Base-by-base conservation (phyloP, 2,113 vertebrate genomes). In the Dromas ardeola region DNA sequence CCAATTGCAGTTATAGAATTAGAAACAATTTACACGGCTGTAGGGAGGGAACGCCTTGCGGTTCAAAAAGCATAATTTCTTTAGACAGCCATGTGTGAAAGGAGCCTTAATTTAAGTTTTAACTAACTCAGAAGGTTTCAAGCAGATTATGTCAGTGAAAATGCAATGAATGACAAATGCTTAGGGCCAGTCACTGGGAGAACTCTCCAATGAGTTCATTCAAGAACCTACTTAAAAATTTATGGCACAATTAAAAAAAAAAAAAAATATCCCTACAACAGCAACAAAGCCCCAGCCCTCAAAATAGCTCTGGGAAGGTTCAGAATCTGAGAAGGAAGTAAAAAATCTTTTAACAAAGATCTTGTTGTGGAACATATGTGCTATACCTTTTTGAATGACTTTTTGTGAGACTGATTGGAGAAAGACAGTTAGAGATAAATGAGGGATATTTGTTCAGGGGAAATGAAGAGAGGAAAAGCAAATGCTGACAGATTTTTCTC, bases 401-500 rank as follows among this genome's bases (percentile, higher is more conserved):
- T 88, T 81, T 88, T 94, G 34, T 79, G 36, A 81, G 43, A 61
- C 30, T 56, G 72, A 70, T 65, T 71, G 70, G 65, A 40, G 91
- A 79, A 76, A 88, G 22, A 25, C 20, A 69, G 47, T 69, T 87
- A 74, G 73, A 95, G 81, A 96, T 86, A 94, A 83, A 97, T 90
- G 63, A 83, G 45, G 27, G 95, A 86, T 95, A 83, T 82, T 92
- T 95, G 53, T 95, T 88, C 58, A 65, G 66, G 53, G 59, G 47
- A 92, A 93, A 82, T 38, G 40, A 94, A 88, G 38, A 93, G 47
- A 90, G 29, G 19, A 81, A 92, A 94, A 93, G 73, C 15, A 86
- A 95, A 96, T 79, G 27, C 59, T 93, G 80, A 83, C 2, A 15
- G 72, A 61, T 89, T 72, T 95, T 81, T 70, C 86, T 90, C 36